A percentile compares a stretch with the other conserved stretches of the same genome.
Conservation (phyloP, 2,113 vertebrate species). For the Lipophrys pholis region DNA sequence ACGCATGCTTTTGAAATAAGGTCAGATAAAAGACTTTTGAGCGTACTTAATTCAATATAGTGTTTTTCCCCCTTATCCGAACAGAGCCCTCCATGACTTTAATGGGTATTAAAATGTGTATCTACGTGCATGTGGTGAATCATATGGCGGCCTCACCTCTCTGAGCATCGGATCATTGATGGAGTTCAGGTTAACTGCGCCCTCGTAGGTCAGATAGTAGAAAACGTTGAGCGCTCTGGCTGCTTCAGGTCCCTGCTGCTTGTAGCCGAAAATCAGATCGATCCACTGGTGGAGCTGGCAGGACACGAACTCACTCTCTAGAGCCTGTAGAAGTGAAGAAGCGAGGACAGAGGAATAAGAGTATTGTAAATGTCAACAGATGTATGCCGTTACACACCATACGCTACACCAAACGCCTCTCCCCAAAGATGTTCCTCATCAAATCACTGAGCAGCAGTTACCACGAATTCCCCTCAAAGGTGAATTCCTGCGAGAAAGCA, state of each 20-base stretch:
- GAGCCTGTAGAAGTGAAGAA: conserved; percentile 83
- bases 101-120: conserved; percentile 16
- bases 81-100: conserved; percentile 3
- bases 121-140: not conserved
- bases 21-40: conserved; percentile 57
- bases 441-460: conserved; percentile 58
- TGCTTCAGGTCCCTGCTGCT: conserved; percentile 97
- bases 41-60: conserved; percentile 60
- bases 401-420: conserved; percentile 35
- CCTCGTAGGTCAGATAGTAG: conserved; percentile 98
- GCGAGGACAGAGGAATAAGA: conserved; percentile 6
- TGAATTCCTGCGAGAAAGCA: conserved; percentile 47
- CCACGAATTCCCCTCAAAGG: conserved; percentile 50
- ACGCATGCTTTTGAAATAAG: conserved; percentile 61
- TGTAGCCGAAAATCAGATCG: conserved; percentile 98
- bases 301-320: conserved; percentile 99
- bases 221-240: conserved; percentile 94
- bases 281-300: conserved; percentile 99
- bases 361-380: conserved; percentile 51
- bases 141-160: conserved; percentile 87
- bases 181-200: conserved; percentile 93
- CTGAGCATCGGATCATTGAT: conserved; percentile 91
- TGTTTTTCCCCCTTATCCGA: conserved; percentile 32
- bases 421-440: conserved; percentile 27
- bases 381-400: conserved; percentile 16